Percentiles rank a stretch among this genome's conserved stretches.
phyloP scores from a whole-genome alignment of 2,888 invertebrate genomes.

The Cantharis nigra region DNA sequence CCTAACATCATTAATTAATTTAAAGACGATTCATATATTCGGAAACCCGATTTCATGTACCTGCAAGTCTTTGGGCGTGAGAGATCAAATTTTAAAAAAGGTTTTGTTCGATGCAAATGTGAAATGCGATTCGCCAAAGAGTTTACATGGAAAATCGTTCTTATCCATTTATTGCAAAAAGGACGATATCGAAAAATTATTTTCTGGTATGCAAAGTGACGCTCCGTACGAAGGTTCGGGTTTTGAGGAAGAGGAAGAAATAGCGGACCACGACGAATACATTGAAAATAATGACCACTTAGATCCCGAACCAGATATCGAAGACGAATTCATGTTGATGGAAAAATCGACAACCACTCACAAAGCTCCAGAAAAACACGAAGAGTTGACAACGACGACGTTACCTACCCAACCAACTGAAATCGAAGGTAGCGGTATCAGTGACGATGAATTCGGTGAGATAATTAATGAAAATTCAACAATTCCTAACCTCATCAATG shows the following conservation, averaged over 20 bases:
- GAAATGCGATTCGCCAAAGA: conserved; percentile 45
- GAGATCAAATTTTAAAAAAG: conserved; percentile 61
- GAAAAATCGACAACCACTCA: not conserved
- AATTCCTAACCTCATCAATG: conserved; percentile 9
- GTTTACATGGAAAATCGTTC: conserved; percentile 42
- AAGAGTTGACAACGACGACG: not conserved
- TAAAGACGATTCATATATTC: conserved; percentile 68
- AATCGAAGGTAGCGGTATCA: conserved; percentile 45
- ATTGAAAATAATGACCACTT: conserved; percentile 27
- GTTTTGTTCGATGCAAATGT: conserved; percentile 44
- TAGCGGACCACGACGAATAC: conserved; percentile 29
- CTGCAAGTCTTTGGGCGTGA: conserved; percentile 67
- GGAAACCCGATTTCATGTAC: conserved; percentile 74
- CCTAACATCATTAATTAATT: conserved; percentile 59
- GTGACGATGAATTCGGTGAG: conserved; percentile 36
- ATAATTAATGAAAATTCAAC: not conserved
- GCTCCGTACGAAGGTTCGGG: conserved; percentile 45
- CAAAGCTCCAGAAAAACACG: not conserved
- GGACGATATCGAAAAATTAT: conserved; percentile 21
- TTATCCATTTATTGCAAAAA: conserved; percentile 23
- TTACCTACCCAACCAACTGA: not conserved
- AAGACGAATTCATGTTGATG: conserved; percentile 9
- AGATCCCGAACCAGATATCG: conserved; percentile 11
- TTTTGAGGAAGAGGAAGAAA: conserved; percentile 28
- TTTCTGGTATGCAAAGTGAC: conserved; percentile 42